Conservation (phyloP, 1,140 invertebrate species). For the Bombus balteatus region DNA sequence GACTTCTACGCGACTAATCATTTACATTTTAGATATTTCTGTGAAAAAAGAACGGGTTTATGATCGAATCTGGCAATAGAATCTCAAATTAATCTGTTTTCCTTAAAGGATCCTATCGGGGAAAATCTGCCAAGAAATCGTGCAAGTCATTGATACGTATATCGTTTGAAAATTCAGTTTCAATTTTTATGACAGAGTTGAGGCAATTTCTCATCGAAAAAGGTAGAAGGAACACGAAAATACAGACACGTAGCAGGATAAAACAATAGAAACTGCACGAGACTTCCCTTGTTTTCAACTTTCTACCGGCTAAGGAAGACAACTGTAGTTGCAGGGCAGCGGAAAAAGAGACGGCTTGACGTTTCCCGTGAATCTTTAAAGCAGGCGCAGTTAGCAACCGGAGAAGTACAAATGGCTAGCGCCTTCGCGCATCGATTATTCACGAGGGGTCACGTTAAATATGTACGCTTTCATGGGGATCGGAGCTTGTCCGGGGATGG, state of each 20-base stretch:
- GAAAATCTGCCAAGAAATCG: not conserved
- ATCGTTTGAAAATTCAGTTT: not conserved
- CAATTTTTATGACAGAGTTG: not conserved
- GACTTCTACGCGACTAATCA: constrained; percentile 3
- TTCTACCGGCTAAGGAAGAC: not conserved
- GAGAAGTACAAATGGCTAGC: constrained; percentile 74
- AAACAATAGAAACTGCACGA: constrained; percentile 22
- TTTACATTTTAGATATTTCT: not conserved
- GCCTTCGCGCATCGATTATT: constrained; percentile 71
- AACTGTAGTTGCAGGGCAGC: constrained; percentile 12
- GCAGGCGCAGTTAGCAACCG: constrained; percentile 69
- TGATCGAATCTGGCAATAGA: not conserved
- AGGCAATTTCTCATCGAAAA: not conserved
- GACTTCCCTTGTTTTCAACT: constrained; percentile 25
- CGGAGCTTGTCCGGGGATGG: constrained; percentile 35
- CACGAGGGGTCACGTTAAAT: constrained; percentile 72
- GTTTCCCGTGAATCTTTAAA: constrained; percentile 68
- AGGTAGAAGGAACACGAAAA: not conserved
- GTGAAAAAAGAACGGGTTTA: not conserved
- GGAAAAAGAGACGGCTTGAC: constrained; percentile 56
- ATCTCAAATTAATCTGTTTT: not conserved
- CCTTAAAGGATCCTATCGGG: too few species aligned
- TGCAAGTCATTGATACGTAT: not conserved
- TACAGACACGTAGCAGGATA: not conserved
- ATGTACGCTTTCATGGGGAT: constrained; percentile 64